These are phyloP conservation scores for Prosopocoilus inquinatus DNA, from an alignment of 2,888 invertebrate species.

Conservation along the genomic window DNA sequence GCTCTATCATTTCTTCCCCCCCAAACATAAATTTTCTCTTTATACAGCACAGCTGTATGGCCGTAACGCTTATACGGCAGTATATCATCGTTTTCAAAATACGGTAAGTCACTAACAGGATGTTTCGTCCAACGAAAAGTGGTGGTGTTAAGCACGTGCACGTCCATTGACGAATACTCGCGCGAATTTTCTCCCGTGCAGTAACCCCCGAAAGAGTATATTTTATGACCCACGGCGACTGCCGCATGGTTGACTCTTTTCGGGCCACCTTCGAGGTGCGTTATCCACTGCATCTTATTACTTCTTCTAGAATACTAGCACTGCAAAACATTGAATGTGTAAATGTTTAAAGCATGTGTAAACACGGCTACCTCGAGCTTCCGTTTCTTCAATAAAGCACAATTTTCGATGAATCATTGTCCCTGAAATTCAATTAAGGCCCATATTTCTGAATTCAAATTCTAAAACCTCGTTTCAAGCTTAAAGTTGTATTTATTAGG, in stretches of 20 bases:
- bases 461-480: no score
- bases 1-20: conserved; percentile 87
- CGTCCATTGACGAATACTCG: conserved; percentile 76
- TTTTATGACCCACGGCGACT: conserved; percentile 71
- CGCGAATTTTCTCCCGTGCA: conserved; percentile 81
- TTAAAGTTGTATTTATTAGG: no score
- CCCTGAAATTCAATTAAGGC: no score
- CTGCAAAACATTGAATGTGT: no score
- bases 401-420: no score
- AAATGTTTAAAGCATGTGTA: no score
- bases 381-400: no score
- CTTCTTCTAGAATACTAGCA: no score
- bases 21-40: conserved; percentile 81
- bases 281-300: conserved; percentile 74
- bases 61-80: conserved; percentile 86
- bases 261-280: conserved; percentile 86
- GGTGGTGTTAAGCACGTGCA: conserved; percentile 79
- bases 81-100: conserved; percentile 50
- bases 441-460: no score
- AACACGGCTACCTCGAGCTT: no score
- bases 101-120: conserved; percentile 54
- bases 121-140: conserved; percentile 62
- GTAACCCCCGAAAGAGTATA: conserved; percentile 91
- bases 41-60: conserved; percentile 83
- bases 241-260: conserved; percentile 91